These are phyloP conservation scores for Lithophane semibrunnea DNA, from an alignment of 2,888 invertebrate species.

Conservation along the genomic window DNA sequence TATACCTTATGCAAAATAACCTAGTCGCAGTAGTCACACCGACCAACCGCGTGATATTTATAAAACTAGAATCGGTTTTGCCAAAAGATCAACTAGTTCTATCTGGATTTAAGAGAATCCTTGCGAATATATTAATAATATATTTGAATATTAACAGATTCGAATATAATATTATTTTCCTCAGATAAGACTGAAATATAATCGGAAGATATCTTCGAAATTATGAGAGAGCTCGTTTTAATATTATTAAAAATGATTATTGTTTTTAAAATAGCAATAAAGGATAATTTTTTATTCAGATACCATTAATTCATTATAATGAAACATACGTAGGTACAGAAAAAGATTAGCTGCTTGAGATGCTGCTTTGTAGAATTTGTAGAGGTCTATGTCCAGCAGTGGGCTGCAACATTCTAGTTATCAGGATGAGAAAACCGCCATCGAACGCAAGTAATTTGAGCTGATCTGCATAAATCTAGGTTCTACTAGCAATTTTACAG, in stretches of 20 bases:
- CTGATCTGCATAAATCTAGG: no score
- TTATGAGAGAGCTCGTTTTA: background rate
- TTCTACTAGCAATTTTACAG: no score
- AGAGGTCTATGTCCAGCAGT: no score
- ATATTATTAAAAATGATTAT: background rate
- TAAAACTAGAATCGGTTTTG: conserved; percentile 34
- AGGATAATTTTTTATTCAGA: no score
- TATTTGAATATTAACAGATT: conserved; percentile 54
- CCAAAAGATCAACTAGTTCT: conserved; percentile 51
- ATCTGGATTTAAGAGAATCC: conserved; percentile 63
- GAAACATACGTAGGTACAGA: no score
- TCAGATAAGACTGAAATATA: background rate
- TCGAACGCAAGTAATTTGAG: no score
- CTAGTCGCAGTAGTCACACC: background rate
- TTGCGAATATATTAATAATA: conserved; percentile 63
- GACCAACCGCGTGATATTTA: conserved; percentile 6
- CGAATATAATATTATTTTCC: conserved; percentile 12
- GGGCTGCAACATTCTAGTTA: no score
- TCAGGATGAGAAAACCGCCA: no score
- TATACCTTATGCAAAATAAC: background rate
- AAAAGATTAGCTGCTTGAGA: no score
- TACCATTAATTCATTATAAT: no score
- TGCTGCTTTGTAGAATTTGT: no score
- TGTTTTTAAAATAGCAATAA: no score
- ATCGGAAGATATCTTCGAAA: background rate